These are phyloP conservation scores for Pelobates cultripes DNA, from an alignment of 2,797 vertebrate species.

Conservation along the genomic window DNA sequence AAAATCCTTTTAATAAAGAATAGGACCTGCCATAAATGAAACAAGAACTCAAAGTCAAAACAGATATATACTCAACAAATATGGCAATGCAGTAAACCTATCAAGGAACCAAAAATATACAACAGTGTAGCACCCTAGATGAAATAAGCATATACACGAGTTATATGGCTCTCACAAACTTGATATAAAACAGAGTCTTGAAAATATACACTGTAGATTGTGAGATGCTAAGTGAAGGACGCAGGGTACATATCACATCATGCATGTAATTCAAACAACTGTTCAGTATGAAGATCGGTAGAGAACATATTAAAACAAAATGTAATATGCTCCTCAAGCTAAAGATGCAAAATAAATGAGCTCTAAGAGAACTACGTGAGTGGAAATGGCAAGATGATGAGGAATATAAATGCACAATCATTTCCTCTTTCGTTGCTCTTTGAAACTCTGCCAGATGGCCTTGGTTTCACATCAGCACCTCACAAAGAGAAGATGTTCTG, in stretches of 20 bases:
- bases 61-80: too few species aligned
- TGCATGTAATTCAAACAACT: conserved; percentile 16
- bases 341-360: conserved; percentile 29
- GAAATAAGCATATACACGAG: too few species aligned
- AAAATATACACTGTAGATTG: too few species aligned
- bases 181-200: too few species aligned
- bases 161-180: too few species aligned
- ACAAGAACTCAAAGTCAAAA: too few species aligned
- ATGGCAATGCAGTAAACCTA: too few species aligned
- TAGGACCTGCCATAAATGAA: too few species aligned
- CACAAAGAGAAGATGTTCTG: conserved; percentile 6
- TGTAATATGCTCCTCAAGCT: conserved; percentile 4
- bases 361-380: background rate
- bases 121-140: too few species aligned
- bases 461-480: background rate
- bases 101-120: too few species aligned
- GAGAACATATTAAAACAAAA: background rate
- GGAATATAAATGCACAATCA: conserved; percentile 10
- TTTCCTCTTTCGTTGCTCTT: conserved; percentile 10
- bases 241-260: background rate
- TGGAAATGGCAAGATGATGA: background rate
- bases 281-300: background rate
- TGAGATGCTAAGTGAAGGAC: too few species aligned
- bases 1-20: too few species aligned
- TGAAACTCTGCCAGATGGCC: conserved; percentile 27